Percentiles rank a stretch among this genome's conserved stretches.
These are phyloP conservation scores for Caenorhabditis remanei DNA, from an alignment of 1,140 invertebrate genomes.

Conservation along the genomic window DNA sequence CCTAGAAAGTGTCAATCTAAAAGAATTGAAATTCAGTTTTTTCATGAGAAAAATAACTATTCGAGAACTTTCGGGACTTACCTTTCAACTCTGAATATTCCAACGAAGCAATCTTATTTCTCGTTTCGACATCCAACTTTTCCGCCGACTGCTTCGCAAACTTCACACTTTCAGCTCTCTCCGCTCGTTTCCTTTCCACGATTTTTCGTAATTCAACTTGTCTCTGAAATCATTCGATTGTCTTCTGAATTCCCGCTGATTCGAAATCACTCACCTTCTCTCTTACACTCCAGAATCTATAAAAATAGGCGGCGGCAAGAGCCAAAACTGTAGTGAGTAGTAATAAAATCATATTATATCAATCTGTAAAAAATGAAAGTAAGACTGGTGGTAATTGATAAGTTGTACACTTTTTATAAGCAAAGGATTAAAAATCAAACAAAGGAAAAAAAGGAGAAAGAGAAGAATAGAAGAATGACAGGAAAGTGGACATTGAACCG, in stretches of 20 bases:
- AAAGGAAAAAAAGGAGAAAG: slow-evolving; percentile 12
- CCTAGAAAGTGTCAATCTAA: too few species aligned
- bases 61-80: neutral
- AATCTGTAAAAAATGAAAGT: neutral
- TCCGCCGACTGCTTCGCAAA: slow-evolving; percentile 23
- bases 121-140: slow-evolving; percentile 17
- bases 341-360: slow-evolving; percentile 35
- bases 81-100: slow-evolving; percentile 35
- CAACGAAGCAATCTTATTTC: slow-evolving; percentile 20
- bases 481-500: slow-evolving; percentile 25
- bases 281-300: slow-evolving; percentile 45
- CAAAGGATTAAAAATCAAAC: slow-evolving; percentile 19
- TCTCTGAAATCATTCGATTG: slow-evolving; percentile 15
- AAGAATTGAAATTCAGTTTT: too few species aligned
- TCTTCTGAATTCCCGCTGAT: neutral
- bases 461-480: neutral
- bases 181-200: slow-evolving; percentile 4
- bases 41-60: too few species aligned
- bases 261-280: neutral
- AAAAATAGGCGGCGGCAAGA: slow-evolving; percentile 19
- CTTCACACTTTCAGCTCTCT: slow-evolving; percentile 52
- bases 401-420: slow-evolving; percentile 23
- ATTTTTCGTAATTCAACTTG: slow-evolving; percentile 47
- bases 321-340: slow-evolving; percentile 14
- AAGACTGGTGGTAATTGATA: slow-evolving; percentile 11